These are phyloP conservation scores for Mus minutoides DNA, from an alignment of 2,797 vertebrate genomes.

Conservation along the genomic window DNA sequence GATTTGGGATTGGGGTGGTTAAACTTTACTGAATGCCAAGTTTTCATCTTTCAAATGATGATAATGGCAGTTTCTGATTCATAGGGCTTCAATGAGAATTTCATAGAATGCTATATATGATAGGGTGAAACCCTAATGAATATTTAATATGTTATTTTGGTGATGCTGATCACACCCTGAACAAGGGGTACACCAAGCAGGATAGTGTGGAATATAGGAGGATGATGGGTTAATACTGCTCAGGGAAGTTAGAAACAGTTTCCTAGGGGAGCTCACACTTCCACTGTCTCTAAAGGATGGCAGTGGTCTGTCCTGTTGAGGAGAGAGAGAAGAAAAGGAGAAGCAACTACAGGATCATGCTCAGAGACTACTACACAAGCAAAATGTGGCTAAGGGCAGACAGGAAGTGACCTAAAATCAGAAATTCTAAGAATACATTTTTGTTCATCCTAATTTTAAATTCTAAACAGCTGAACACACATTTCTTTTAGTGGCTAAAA, in stretches of 20 bases:
- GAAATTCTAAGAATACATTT: neutral
- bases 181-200: neutral
- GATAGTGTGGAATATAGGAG: neutral
- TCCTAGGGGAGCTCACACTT: neutral
- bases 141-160: conserved; percentile 8
- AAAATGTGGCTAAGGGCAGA: neutral
- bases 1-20: neutral
- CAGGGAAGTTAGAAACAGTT: conserved; percentile 5
- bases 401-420: neutral
- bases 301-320: neutral
- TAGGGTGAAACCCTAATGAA: neutral
- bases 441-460: conserved; percentile 41
- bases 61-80: conserved; percentile 25
- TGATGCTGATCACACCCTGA: neutral
- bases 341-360: neutral
- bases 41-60: neutral
- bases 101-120: conserved; percentile 1
- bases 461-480: neutral
- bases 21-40: neutral
- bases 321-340: neutral
- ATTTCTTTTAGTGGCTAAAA: conserved; percentile 21
- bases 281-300: neutral
- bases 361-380: neutral
- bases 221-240: neutral
- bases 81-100: conserved; percentile 25